A percentile compares a stretch with the other conserved stretches of the same genome.
Conservation (phyloP, 1,140 invertebrate species). For the Drosophila albomicans region DNA sequence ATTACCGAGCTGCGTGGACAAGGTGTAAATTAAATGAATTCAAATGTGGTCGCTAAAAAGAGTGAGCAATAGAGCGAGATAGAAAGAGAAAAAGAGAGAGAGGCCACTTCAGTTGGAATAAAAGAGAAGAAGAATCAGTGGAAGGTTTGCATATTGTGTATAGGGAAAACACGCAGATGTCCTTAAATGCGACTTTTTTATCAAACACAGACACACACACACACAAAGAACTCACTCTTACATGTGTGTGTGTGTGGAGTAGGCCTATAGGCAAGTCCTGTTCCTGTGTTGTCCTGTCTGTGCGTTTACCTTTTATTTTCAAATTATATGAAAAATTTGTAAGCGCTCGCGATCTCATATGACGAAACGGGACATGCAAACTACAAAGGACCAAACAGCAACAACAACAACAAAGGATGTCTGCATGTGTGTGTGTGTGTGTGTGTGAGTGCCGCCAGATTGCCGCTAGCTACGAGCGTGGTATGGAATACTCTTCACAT, state of each 20-base stretch:
- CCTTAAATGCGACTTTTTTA: slow-evolving; percentile 51
- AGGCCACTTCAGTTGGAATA: slow-evolving; percentile 6
- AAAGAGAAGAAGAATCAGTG: neutral
- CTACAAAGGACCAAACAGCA: slow-evolving; percentile 71
- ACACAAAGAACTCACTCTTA: neutral
- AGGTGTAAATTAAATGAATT: slow-evolving; percentile 82
- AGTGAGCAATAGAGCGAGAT: slow-evolving; percentile 8
- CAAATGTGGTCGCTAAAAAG: slow-evolving; percentile 63
- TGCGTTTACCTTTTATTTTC: slow-evolving; percentile 55
- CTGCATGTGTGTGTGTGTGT: slow-evolving; percentile 23
- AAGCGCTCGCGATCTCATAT: slow-evolving; percentile 78
- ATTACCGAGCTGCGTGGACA: slow-evolving; percentile 72
- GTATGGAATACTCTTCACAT: neutral
- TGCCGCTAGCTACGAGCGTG: slow-evolving; percentile 70
- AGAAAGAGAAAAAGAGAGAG: slow-evolving; percentile 31
- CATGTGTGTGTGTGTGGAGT: neutral
- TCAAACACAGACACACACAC: slow-evolving; percentile 16
- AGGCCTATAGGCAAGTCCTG: slow-evolving; percentile 25
- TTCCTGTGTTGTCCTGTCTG: slow-evolving; percentile 19
- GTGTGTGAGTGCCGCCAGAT: slow-evolving; percentile 65
- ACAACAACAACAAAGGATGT: slow-evolving; percentile 39
- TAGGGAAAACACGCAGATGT: slow-evolving; percentile 20
- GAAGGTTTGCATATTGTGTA: slow-evolving; percentile 16
- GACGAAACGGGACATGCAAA: slow-evolving; percentile 81
- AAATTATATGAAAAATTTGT: slow-evolving; percentile 80